Base-by-base conservation (phyloP, 2,113 vertebrate genomes). In the Megalops atlanticus region DNA sequence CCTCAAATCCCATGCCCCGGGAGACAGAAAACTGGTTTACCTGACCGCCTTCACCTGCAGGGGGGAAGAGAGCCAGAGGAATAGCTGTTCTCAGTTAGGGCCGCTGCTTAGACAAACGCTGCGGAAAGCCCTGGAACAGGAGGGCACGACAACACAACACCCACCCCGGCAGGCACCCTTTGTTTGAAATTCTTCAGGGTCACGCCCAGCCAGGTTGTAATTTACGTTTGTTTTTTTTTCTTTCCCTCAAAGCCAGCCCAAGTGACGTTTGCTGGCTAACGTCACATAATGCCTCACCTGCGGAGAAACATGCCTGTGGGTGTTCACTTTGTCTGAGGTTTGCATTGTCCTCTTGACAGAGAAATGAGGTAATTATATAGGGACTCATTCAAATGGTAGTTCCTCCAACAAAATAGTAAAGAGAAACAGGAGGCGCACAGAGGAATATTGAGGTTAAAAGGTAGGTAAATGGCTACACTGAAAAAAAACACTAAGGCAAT, bases 141-240 rank as follows among this genome's bases (percentile, higher is more conserved):
- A 40, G 54, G 58, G 24, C 77, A 84, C 84, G 84, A 78, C 58
- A 78, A 83, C 84, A n/a, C n/a, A 72, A 40, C 58, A 31, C 86
- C 87, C 82, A 82, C 24, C 87, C 77, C 45, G 41, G 43, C 68
- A 85, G 81, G 69, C 83, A 64, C 84, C 82, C 89, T 90, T 88
- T 91, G 86, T 92, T 90, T 91, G 89, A 92, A 91, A 92, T 94
- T 93, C 90, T 92, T 93, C 84, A 36, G 74, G 81, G 92, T 93
- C 93, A 94, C 96, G 92, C 96, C 96, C 96, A 93, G 74, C 74
- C 87, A 94, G 92, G 94, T 92, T 93, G 93, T 89, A 85, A 88
- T 91, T 92, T 92, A 88, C 87, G 92, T 93, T 94, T 58, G 35
- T 70, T n/a, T 54, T 71, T 68, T 94, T 92, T 47, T 71, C 38